These are phyloP conservation scores for Azemiops feae DNA, from an alignment of 2,113 vertebrate species.

Conservation along the genomic window DNA sequence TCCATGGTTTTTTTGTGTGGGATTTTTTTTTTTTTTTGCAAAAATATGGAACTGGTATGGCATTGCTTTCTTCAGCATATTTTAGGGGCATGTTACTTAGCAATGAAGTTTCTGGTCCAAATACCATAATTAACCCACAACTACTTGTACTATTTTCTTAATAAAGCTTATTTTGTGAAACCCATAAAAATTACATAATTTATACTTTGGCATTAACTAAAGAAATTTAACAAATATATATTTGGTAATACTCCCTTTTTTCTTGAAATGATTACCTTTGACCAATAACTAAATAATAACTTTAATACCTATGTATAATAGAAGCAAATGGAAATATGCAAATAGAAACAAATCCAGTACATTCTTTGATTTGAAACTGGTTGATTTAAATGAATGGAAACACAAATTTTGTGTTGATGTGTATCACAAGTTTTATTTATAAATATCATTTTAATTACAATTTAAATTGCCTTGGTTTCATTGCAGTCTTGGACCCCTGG, in stretches of 20 bases:
- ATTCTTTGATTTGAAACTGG: not conserved
- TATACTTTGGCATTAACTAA: not conserved
- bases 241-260: not conserved
- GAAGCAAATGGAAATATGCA: not conserved
- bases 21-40: not conserved
- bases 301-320: not conserved
- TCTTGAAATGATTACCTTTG: not conserved
- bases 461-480: constrained; percentile 34
- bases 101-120: not conserved
- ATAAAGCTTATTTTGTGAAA: not conserved
- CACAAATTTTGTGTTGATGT: not conserved
- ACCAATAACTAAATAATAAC: not conserved
- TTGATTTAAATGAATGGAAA: not conserved
- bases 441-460: constrained; percentile 18
- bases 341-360: not conserved
- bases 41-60: not conserved
- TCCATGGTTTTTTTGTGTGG: not conserved
- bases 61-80: not conserved
- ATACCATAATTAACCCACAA: not conserved
- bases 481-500: constrained; percentile 91
- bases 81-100: not conserved
- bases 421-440: not conserved
- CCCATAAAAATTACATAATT: not conserved
- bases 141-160: not conserved
- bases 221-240: not conserved